phyloP scores from a whole-genome alignment of 2,888 invertebrate genomes.

The Cephus pygmeus region DNA sequence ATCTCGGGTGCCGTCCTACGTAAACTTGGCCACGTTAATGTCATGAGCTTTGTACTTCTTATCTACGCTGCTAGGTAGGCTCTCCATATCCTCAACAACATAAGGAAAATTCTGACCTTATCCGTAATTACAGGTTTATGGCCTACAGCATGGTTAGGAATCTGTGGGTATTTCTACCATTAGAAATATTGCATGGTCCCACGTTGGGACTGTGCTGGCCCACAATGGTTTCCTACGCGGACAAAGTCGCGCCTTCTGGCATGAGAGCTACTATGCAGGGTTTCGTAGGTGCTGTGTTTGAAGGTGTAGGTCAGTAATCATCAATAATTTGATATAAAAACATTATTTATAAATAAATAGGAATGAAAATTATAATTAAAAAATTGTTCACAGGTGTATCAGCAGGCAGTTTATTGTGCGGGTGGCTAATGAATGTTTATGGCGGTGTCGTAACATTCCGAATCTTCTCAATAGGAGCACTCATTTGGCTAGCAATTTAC shows the following conservation, averaged over 20 bases:
- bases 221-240: conserved; percentile 90
- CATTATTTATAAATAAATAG: background rate
- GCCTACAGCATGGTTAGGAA: conserved; percentile 83
- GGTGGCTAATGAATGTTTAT: conserved; percentile 73
- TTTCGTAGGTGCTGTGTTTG: conserved; percentile 86
- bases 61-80: conserved; percentile 75
- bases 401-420: conserved; percentile 83
- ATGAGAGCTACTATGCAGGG: conserved; percentile 90
- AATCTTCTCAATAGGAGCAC: conserved; percentile 77
- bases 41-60: conserved; percentile 85
- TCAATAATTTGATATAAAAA: background rate
- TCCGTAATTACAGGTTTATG: conserved; percentile 68
- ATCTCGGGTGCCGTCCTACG: conserved; percentile 71
- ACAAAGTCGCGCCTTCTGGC: conserved; percentile 83
- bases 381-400: conserved; percentile 72
- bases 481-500: conserved; percentile 66
- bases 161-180: conserved; percentile 86
- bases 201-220: conserved; percentile 91
- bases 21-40: conserved; percentile 80
- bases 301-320: conserved; percentile 75
- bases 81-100: conserved; percentile 6
- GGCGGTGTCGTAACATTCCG: conserved; percentile 78
- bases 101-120: background rate
- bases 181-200: conserved; percentile 88
- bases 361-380: background rate